Evolutionary conservation across 2,797 vertebrate species (phyloP).

Genomic region (Masticophis lateralis): DNA sequence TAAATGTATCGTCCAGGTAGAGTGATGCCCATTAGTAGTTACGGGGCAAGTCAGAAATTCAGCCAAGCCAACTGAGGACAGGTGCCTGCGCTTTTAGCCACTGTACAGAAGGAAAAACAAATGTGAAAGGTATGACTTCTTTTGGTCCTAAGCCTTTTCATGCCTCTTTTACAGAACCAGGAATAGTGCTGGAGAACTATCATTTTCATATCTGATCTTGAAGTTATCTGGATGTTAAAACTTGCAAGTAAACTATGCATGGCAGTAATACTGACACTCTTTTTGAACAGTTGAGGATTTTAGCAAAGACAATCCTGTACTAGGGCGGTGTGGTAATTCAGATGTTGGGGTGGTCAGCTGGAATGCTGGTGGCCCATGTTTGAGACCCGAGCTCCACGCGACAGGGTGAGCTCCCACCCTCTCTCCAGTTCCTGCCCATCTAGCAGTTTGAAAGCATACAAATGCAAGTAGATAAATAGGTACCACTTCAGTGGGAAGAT

Average conservation of each 20-base stretch:
- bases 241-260: not conserved
- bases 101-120: not conserved
- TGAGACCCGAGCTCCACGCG: accelerated
- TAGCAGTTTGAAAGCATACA: not conserved
- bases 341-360: not conserved
- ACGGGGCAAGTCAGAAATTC: not conserved
- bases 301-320: not conserved
- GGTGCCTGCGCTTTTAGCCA: not conserved
- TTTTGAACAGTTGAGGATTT: not conserved
- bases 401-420: not conserved
- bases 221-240: not conserved
- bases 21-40: not conserved
- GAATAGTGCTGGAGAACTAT: not conserved
- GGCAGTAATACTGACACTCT: not conserved
- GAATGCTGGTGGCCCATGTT: not conserved
- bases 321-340: not conserved
- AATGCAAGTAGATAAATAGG: not conserved
- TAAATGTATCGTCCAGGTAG: not conserved
- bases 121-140: not conserved
- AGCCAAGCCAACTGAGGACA: not conserved
- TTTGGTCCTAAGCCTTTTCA: not conserved
- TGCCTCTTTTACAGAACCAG: not conserved
- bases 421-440: not conserved
- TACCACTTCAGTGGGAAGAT: not conserved
- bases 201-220: not conserved